These are phyloP conservation scores for Sitta europaea DNA, from an alignment of 2,113 vertebrate species.

Conservation along the genomic window DNA sequence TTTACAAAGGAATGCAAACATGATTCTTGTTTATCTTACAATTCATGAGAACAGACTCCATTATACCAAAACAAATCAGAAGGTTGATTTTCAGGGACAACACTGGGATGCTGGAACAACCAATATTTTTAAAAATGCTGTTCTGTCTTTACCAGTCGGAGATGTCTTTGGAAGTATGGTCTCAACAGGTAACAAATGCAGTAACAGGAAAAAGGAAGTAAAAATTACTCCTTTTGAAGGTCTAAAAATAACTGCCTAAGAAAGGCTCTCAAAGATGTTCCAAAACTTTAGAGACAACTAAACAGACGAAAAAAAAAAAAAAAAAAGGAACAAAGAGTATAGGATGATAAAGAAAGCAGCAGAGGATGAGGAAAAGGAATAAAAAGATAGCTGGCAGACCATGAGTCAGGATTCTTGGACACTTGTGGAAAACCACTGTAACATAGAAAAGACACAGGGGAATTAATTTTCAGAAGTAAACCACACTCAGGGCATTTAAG, in stretches of 20 bases:
- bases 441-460: not conserved
- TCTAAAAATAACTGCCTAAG: not conserved
- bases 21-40: too few relatives aligned
- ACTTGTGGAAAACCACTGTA: not conserved
- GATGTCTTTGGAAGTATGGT: not conserved
- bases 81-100: too few relatives aligned
- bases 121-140: fast-evolving
- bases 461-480: not conserved
- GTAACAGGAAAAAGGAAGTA: not conserved
- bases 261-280: not conserved
- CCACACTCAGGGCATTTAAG: not conserved
- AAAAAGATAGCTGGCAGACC: not conserved
- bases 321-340: not conserved
- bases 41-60: too few relatives aligned
- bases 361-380: not conserved
- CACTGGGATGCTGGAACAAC: not conserved
- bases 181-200: not conserved
- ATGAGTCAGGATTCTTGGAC: not conserved
- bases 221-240: not conserved
- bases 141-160: not conserved
- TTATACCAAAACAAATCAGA: too few relatives aligned
- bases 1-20: too few relatives aligned
- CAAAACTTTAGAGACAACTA: not conserved
- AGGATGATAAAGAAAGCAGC: not conserved
- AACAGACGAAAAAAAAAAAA: not conserved